Percentiles rank a stretch among this genome's conserved stretches.
Evolutionary conservation across 2,888 invertebrate species (phyloP).

Genomic region (Heteromyza rotundicornis): DNA sequence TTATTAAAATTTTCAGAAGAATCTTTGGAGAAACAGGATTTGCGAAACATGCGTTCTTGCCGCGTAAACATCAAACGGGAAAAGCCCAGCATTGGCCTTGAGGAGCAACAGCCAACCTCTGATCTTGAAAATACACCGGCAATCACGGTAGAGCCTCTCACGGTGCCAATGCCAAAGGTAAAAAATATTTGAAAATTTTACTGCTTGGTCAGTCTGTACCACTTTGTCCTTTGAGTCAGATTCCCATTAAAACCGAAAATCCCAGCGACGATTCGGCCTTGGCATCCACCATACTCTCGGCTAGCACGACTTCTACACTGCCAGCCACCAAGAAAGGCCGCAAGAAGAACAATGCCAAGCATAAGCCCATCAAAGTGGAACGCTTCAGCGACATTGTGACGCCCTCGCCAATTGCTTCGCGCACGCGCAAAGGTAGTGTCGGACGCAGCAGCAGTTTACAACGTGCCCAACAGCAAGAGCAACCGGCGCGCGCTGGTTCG

Average conservation of each 20-base stretch:
- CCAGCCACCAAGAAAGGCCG: slow-evolving; percentile 39
- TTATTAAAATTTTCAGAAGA: not conserved
- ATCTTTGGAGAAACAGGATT: not conserved
- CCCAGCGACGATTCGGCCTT: slow-evolving; percentile 31
- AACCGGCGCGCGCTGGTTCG: slow-evolving; percentile 35
- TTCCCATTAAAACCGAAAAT: slow-evolving; percentile 25
- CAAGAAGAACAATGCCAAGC: slow-evolving; percentile 47
- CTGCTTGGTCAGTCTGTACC: too few relatives aligned
- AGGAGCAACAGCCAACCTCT: not conserved
- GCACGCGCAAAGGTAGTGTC: slow-evolving; percentile 46
- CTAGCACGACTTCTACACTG: slow-evolving; percentile 21
- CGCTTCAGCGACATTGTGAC: slow-evolving; percentile 49
- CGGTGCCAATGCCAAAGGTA: slow-evolving; percentile 24
- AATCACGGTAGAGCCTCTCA: slow-evolving; percentile 1
- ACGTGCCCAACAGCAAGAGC: not conserved
- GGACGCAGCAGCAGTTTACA: slow-evolving; percentile 23
- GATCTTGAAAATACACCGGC: not conserved
- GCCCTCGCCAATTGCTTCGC: slow-evolving; percentile 41
- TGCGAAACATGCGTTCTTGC: slow-evolving; percentile 21
- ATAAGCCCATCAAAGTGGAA: slow-evolving; percentile 56
- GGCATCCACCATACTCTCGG: slow-evolving; percentile 28
- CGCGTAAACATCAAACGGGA: slow-evolving; percentile 50
- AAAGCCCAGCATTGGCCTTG: slow-evolving; percentile 36
- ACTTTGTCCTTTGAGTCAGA: too few relatives aligned
- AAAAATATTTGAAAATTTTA: too few relatives aligned